A percentile compares a stretch with the other conserved stretches of the same genome.
Conservation (phyloP, 2,113 vertebrate species). For the Cinclus cinclus region DNA sequence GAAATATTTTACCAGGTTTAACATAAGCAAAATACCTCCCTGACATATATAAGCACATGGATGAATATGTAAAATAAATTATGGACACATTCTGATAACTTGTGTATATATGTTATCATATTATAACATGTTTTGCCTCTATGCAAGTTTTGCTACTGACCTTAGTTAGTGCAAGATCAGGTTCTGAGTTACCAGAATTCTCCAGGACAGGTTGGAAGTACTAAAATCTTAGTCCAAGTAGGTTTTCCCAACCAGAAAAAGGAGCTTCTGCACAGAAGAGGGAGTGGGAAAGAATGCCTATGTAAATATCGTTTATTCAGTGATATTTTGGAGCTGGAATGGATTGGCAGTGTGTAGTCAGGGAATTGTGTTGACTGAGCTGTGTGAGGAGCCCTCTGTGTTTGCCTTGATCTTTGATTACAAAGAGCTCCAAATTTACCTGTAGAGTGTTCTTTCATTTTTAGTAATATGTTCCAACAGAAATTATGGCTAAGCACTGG, state of each 20-base stretch:
- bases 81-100: neutral
- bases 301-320: neutral
- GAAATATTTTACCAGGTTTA: neutral
- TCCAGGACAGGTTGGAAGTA: neutral
- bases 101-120: neutral
- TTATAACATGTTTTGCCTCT: neutral
- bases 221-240: neutral
- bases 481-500: neutral
- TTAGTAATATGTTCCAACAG: neutral
- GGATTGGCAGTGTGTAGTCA: neutral
- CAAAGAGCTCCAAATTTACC: neutral
- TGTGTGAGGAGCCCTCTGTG: neutral
- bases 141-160: neutral
- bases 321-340: neutral
- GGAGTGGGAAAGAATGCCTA: neutral
- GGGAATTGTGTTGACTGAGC: neutral
- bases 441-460: neutral
- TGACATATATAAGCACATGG: neutral
- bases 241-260: neutral
- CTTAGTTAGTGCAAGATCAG: neutral
- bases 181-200: neutral
- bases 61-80: neutral
- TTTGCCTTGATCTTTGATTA: neutral
- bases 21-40: neutral
- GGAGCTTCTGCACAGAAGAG: neutral